Conservation (phyloP, 1,140 invertebrate genomes). For the Microplitis demolitor region DNA sequence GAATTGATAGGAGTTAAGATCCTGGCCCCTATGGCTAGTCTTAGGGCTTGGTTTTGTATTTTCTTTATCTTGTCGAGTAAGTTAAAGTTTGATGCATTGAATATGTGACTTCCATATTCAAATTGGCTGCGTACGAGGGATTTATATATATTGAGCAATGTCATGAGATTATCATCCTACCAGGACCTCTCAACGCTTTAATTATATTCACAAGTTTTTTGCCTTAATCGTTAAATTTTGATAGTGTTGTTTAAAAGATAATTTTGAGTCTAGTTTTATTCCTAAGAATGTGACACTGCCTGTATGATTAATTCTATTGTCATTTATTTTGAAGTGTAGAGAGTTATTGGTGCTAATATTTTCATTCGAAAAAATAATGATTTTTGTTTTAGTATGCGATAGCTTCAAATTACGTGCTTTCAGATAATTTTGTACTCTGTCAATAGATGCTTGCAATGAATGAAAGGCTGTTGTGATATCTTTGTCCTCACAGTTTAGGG, state of each 20-base stretch:
- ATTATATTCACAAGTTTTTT: constrained; percentile 15
- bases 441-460: neutral
- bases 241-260: constrained; percentile 17
- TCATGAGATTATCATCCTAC: constrained; percentile 24
- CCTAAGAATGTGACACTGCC: constrained; percentile 5
- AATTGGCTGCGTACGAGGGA: constrained; percentile 15
- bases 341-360: neutral
- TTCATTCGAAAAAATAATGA: constrained; percentile 21
- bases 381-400: constrained; percentile 16
- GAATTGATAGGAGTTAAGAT: constrained; percentile 26
- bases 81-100: neutral
- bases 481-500: neutral
- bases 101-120: constrained; percentile 19
- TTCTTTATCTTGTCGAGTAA: neutral
- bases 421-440: neutral
- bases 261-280: constrained; percentile 13
- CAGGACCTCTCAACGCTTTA: constrained; percentile 21
- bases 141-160: constrained; percentile 15
- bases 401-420: neutral
- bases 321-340: neutral
- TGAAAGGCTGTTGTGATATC: neutral
- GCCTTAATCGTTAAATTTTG: neutral
- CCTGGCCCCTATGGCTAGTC: constrained; percentile 6
- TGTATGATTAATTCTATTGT: neutral
- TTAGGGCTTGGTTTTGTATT: constrained; percentile 19